These are phyloP conservation scores for Erythrolamprus reginae DNA, from an alignment of 2,113 vertebrate species.

Conservation along the genomic window DNA sequence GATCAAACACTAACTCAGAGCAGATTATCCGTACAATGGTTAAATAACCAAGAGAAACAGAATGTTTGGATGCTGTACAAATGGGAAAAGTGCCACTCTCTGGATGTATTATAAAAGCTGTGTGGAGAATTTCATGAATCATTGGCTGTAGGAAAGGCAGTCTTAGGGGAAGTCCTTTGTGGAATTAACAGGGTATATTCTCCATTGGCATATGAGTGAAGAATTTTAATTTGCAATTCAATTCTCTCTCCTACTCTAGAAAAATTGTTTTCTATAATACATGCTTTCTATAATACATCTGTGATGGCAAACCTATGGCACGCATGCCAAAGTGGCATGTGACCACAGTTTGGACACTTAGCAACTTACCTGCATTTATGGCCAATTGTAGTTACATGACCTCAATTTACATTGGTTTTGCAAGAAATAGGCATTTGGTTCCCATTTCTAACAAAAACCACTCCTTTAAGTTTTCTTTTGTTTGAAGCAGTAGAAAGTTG, in stretches of 20 bases:
- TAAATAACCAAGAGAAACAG: slow-evolving; percentile 50
- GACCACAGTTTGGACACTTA: too few relatives aligned
- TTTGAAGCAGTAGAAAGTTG: background rate
- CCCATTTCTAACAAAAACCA: too few relatives aligned
- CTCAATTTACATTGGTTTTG: too few relatives aligned
- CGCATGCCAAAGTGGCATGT: too few relatives aligned
- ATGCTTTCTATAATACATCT: background rate
- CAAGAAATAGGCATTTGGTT: too few relatives aligned
- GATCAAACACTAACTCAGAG: slow-evolving; percentile 57
- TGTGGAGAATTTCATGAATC: slow-evolving; percentile 55
- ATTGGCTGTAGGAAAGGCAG: background rate
- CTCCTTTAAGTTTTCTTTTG: background rate
- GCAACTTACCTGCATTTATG: too few relatives aligned
- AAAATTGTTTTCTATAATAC: background rate
- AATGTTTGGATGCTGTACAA: slow-evolving; percentile 55
- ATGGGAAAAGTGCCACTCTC: slow-evolving; percentile 53
- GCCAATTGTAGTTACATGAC: too few relatives aligned
- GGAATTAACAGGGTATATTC: slow-evolving; percentile 32
- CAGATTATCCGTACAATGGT: slow-evolving; percentile 49
- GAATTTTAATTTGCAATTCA: slow-evolving; percentile 4
- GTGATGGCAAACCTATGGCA: too few relatives aligned
- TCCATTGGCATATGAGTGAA: slow-evolving; percentile 12
- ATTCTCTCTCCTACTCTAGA: slow-evolving; percentile 3
- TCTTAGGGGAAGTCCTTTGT: slow-evolving; percentile 41
- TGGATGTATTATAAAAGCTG: slow-evolving; percentile 38